Conservation (phyloP, 2,113 vertebrate genomes). For the Ammodramus savannarum region DNA sequence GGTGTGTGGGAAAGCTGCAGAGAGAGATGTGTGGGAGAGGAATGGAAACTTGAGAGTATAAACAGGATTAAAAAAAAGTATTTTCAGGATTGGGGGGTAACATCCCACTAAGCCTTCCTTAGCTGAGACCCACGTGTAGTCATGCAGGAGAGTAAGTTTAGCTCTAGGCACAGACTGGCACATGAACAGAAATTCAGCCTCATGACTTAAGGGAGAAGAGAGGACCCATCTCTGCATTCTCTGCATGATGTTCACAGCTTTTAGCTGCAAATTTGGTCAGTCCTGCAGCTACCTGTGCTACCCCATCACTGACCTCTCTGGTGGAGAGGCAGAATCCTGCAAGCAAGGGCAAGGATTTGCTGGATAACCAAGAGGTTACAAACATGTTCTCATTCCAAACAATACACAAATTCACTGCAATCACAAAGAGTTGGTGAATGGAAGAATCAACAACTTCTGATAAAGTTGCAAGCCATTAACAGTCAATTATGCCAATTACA, state of each 20-base stretch:
- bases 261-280: background rate
- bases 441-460: background rate
- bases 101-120: background rate
- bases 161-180: background rate
- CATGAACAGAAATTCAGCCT: background rate
- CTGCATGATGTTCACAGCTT: background rate
- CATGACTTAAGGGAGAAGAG: background rate
- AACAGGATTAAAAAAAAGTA: background rate
- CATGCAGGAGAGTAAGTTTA: background rate
- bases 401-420: background rate
- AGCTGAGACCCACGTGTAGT: background rate
- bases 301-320: background rate
- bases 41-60: background rate
- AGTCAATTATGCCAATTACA: slow-evolving; percentile 40
- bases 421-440: background rate
- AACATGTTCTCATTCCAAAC: background rate
- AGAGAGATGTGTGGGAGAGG: background rate
- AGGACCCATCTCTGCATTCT: background rate
- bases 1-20: background rate
- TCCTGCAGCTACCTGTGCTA: background rate
- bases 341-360: background rate
- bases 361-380: background rate
- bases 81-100: background rate
- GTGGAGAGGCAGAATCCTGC: background rate
- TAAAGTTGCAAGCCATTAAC: slow-evolving; percentile 18